Conservation (phyloP, 2,888 invertebrate genomes). For the Craniophora ligustri region DNA sequence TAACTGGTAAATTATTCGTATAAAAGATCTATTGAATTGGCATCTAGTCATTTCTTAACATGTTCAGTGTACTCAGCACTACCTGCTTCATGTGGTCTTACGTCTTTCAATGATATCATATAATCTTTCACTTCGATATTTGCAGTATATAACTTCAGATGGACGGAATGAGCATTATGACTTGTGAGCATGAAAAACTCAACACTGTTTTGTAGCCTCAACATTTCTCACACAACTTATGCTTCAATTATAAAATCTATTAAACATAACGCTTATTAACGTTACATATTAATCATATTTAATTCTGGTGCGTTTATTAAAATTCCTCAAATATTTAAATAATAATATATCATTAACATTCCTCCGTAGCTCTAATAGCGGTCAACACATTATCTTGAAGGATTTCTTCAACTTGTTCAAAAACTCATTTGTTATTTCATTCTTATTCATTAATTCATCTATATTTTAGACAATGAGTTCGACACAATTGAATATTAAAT, state of each 20-base stretch:
- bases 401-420: constrained; percentile 26
- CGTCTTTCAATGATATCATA: no score
- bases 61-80: no score
- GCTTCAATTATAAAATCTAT: neutral
- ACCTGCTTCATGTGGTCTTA: no score
- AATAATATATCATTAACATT: constrained; percentile 29
- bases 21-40: no score
- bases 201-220: neutral
- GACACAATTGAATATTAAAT: constrained; percentile 25
- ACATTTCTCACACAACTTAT: neutral
- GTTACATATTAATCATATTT: constrained; percentile 12
- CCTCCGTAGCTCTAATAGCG: constrained; percentile 5
- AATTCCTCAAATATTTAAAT: constrained; percentile 33
- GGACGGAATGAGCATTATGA: no score
- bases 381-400: constrained; percentile 28
- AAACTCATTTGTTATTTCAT: constrained; percentile 12
- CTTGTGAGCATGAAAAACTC: no score
- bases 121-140: no score
- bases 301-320: constrained; percentile 25
- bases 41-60: no score
- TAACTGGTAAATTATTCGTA: no score
- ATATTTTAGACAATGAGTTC: constrained; percentile 28
- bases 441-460: constrained; percentile 16
- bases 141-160: no score
- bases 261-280: neutral